These are phyloP conservation scores for Toxotes lorentzi DNA, from an alignment of 2,797 vertebrate species.

Conservation along the genomic window DNA sequence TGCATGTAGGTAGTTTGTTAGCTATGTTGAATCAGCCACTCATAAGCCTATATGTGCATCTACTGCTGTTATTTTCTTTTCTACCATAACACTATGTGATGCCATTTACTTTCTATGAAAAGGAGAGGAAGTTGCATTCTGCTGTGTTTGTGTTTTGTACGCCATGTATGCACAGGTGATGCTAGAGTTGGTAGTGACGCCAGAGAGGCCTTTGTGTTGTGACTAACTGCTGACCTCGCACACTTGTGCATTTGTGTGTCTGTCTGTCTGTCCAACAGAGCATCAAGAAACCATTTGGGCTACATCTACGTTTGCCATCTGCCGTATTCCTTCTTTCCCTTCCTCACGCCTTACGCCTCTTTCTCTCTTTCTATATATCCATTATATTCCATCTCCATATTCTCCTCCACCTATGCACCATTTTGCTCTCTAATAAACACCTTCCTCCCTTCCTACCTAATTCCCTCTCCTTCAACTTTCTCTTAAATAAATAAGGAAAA, in stretches of 20 bases:
- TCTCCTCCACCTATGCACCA: background rate
- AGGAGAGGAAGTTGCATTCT: background rate
- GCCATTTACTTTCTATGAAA: background rate
- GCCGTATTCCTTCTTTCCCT: constrained; percentile 8
- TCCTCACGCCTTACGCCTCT: constrained; percentile 15
- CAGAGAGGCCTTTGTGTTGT: constrained; percentile 19
- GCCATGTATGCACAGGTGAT: background rate
- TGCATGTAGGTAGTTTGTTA: background rate
- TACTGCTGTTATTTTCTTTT: background rate
- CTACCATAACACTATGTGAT: background rate
- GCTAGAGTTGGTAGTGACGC: background rate
- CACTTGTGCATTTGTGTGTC: constrained; percentile 10
- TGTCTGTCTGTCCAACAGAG: constrained; percentile 23
- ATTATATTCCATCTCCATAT: constrained; percentile 17
- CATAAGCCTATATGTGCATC: background rate
- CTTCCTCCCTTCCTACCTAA: background rate
- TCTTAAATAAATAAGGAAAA: constrained; percentile 24
- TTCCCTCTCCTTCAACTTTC: background rate
- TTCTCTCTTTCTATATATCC: background rate
- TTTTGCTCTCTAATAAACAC: constrained; percentile 7
- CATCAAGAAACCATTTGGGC: constrained; percentile 34
- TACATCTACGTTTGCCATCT: constrained; percentile 43
- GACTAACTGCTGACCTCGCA: constrained; percentile 23
- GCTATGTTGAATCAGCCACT: background rate
- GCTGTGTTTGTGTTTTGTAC: background rate